Base-by-base conservation (phyloP, 2,797 vertebrate genomes). In the Pangasius larnaudii region DNA sequence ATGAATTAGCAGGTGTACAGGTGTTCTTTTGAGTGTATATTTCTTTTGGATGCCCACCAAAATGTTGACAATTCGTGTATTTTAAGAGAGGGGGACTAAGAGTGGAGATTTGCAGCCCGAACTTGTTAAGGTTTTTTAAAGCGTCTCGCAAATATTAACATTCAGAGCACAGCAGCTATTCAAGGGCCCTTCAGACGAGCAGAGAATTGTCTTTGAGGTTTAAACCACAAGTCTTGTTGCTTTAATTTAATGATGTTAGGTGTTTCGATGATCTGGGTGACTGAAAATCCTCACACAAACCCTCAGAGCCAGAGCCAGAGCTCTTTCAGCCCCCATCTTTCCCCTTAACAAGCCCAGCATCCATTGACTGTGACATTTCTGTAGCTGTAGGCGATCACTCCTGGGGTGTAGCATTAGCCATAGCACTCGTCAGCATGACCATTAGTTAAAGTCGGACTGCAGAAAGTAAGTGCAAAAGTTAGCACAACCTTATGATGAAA, bases 361-460 rank as follows among this genome's bases (percentile, higher is more conserved):
- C 59, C 46, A 67, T 24, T 30, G 53, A 82, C 27, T 13, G 19
- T 87, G 86, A 81, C 86, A 36, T 82, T 82, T 87, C 36, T 49
- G 27, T 11, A 46, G 65, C 86, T 33, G 65, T 82, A 87, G 86
- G 78, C 13, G 78, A 56, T 42, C 61, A 6, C 33, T 58, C 65
- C 65, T 33, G 24, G 16, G 49, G 46, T 16, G 16, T 59, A 58
- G 53, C 51, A 10, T 72, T 72, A 82, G 67, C 78, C 61, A 2
- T 33, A 33, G 42, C n/a, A 0, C 36, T 42, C 9, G 36, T 63
- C 78, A 80, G 78, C 78, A 7, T 80, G 78, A 59, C 7, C 78
- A 39, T 59, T 39, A n/a, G 82, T 16, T 83, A 22, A 67, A 83
- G 42, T 22, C 61, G 33, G 2, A 10, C 81, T 65, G 61, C 42